phyloP scores from a whole-genome alignment of 2,888 invertebrate genomes.

The Drosophila paracracens region DNA sequence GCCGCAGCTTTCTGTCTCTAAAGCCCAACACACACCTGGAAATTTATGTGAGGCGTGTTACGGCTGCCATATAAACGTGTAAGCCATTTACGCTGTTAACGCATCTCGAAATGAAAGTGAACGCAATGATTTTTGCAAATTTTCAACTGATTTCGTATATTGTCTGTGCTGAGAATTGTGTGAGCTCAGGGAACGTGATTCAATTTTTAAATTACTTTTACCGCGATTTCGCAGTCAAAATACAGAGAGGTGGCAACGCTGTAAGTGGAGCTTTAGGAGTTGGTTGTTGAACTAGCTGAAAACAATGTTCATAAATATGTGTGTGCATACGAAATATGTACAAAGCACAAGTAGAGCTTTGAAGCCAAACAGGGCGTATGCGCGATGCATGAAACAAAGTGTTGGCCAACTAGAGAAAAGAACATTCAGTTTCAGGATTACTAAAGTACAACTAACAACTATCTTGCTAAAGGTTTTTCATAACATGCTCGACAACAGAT shows the following conservation, averaged over 20 bases:
- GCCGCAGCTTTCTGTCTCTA: constrained; percentile 46
- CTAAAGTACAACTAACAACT: not conserved
- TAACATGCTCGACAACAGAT: not conserved
- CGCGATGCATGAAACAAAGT: not conserved
- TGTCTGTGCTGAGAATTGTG: constrained; percentile 61
- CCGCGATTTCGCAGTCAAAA: constrained; percentile 37
- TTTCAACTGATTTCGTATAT: constrained; percentile 32
- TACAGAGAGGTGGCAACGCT: constrained; percentile 51
- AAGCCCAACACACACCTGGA: constrained; percentile 43
- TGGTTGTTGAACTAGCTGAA: constrained; percentile 16
- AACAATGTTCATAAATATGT: not conserved
- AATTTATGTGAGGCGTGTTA: constrained; percentile 73
- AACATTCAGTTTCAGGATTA: not conserved
- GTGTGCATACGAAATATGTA: not conserved
- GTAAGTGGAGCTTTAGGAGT: constrained; percentile 14
- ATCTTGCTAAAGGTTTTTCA: not conserved
- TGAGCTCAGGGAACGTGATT: constrained; percentile 60
- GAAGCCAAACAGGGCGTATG: constrained; percentile 34
- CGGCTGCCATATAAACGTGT: constrained; percentile 44
- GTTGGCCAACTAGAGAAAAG: constrained; percentile 3
- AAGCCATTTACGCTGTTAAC: constrained; percentile 54
- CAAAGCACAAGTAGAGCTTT: constrained; percentile 21
- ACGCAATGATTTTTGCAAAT: constrained; percentile 58
- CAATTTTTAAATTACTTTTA: constrained; percentile 65
- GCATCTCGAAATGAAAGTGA: constrained; percentile 77